Base-by-base conservation (phyloP, 2,888 invertebrate genomes). In the Monochamus alternatus region DNA sequence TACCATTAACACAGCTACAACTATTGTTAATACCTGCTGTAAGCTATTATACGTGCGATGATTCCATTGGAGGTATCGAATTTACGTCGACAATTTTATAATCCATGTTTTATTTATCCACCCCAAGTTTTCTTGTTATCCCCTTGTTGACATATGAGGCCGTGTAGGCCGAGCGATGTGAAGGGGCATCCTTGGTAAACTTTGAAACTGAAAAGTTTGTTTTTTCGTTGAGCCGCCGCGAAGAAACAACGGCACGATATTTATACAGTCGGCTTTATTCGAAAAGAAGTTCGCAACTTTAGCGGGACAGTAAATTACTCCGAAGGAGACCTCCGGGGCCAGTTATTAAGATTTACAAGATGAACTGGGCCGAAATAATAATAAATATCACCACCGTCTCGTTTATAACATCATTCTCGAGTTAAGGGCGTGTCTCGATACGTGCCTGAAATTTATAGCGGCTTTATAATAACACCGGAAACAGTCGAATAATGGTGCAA, bases 321-420 rank as follows among this genome's bases (percentile, higher is more conserved):
- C 55, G 58, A 68, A 75, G 64, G 68, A 64, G 75, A 73, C 75
- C 75, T 59, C 52, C 14, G 60, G 66, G 75, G 67, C 71, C 67
- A 75, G 38, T 38, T 38, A 75, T 75, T 52, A 32, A 72, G 75
- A 72, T 75, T 75, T 67, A 75, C 67, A 72, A 74, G 74, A 74
- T 74, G 64, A 64, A 58, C 43, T n/a, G 69, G 68, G 43, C 64
- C 58, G 32, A 55, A 9, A 68, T 63, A 74, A 74, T 74, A 60
- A 30, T 30, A 59, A 22, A 14, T 59, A 30, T n/a, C 30, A 22
- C n/a, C 51, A n/a, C 51, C n/a, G n/a, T 51, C n/a, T 51, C 51
- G 51, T 51, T n/a, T 51, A n/a, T 9, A 51, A n/a, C 51, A 51
- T 38, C 38, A n/a, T 51, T 51, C n/a, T 51, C n/a, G 51, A 51